phyloP scores from a whole-genome alignment of 2,888 invertebrate species.

The Teleiodes luculella region DNA sequence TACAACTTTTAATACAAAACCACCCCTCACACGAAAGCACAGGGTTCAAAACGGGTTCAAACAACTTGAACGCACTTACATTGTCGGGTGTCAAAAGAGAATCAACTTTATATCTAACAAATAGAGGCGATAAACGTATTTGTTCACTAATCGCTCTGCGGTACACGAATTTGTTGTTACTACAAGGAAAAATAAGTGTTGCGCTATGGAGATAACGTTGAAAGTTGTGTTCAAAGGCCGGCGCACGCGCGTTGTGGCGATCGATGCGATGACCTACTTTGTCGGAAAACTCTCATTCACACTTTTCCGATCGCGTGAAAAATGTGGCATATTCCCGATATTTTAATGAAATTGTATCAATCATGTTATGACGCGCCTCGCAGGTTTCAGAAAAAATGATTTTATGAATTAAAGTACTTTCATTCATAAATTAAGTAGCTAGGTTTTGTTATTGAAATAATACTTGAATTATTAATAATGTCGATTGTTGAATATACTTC shows the following conservation, averaged over 20 bases:
- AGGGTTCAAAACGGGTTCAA: not conserved
- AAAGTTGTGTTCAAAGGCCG: conserved; percentile 15
- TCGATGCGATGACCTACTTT: conserved; percentile 71
- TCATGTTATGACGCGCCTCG: not conserved
- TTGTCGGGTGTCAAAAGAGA: not conserved
- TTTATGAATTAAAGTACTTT: too few relatives aligned
- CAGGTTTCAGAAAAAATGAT: not conserved
- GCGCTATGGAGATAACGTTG: conserved; percentile 26
- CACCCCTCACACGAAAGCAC: not conserved
- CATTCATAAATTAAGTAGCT: too few relatives aligned
- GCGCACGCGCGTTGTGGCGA: conserved; percentile 61
- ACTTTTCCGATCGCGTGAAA: conserved; percentile 9
- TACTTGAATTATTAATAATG: too few relatives aligned
- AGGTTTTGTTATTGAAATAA: too few relatives aligned
- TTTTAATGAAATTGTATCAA: not conserved
- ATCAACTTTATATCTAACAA: conserved; percentile 2
- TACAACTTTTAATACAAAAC: not conserved
- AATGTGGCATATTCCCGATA: conserved; percentile 1
- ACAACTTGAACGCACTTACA: not conserved
- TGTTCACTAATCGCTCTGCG: conserved; percentile 32
- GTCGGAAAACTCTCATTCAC: conserved; percentile 32
- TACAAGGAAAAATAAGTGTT: conserved; percentile 24
- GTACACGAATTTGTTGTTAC: conserved; percentile 23
- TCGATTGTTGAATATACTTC: too few relatives aligned
- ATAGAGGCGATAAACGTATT: conserved; percentile 5